Evolutionary conservation across 92 coral and sea anemone genomes (phyloP).

Genomic region (Porites lobata): DNA sequence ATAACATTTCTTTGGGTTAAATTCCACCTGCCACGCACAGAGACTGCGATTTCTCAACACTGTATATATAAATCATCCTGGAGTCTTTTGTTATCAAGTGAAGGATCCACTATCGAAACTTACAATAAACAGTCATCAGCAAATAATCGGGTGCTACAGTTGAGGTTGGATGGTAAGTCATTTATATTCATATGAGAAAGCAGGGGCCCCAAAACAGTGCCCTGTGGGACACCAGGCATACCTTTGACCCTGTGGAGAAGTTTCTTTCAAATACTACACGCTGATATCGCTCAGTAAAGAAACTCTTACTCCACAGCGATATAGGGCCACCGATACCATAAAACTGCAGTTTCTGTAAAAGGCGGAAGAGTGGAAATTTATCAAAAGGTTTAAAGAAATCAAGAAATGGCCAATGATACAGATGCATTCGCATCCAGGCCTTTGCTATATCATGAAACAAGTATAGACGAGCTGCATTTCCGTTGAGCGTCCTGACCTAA

Average conservation of each 20-base stretch:
- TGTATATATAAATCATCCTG: background rate
- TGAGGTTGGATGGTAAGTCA: background rate
- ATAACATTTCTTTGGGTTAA: background rate
- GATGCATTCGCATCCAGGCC: background rate
- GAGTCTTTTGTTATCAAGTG: background rate
- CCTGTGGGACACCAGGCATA: background rate
- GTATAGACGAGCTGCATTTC: no score
- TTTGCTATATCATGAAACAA: background rate
- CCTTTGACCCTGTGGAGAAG: background rate
- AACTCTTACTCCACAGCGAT: background rate
- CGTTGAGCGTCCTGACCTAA: conserved; percentile 30
- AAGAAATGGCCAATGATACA: background rate
- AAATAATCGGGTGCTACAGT: background rate
- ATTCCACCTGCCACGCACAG: background rate
- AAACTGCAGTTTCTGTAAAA: background rate
- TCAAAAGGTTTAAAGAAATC: background rate
- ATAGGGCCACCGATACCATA: background rate
- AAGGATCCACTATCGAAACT: background rate
- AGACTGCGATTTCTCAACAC: background rate
- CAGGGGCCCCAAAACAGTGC: conserved; percentile 3
- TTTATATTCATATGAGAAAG: background rate
- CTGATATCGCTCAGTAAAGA: conserved; percentile 6
- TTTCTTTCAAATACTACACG: background rate
- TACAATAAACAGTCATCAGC: background rate
- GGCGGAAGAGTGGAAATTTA: background rate